phyloP scores from a whole-genome alignment of 2,888 invertebrate species.

The Chesias legatella region DNA sequence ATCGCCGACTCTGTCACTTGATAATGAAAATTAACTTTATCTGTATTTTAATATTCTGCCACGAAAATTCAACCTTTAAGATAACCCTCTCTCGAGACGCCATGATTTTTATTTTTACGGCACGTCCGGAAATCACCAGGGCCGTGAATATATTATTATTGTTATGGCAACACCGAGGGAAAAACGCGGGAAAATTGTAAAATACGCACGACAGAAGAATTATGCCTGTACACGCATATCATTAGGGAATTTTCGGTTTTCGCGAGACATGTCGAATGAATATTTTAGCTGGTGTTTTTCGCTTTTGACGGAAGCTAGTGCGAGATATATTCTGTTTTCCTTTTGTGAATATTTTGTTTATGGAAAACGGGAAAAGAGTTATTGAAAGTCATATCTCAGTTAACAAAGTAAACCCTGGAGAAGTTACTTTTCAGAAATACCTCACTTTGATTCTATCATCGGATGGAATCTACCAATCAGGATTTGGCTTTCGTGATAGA shows the following conservation, averaged over 20 bases:
- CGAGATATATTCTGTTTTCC: constrained; percentile 15
- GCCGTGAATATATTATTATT: constrained; percentile 77
- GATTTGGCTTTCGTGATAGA: no score
- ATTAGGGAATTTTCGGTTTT: constrained; percentile 65
- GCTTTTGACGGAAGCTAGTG: constrained; percentile 20
- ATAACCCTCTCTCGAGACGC: constrained; percentile 55
- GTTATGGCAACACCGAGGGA: constrained; percentile 65
- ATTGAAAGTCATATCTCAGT: no score
- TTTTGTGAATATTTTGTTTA: constrained; percentile 24
- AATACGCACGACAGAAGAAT: constrained; percentile 63
- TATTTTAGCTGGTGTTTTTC: constrained; percentile 51
- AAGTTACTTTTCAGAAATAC: no score
- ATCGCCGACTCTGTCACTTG: constrained; percentile 5
- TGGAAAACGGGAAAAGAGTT: neutral
- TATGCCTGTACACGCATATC: constrained; percentile 54
- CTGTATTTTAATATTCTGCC: constrained; percentile 13
- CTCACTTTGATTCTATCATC: no score
- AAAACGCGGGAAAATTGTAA: constrained; percentile 65
- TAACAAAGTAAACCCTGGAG: no score
- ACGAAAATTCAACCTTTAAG: constrained; percentile 22
- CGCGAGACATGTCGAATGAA: constrained; percentile 47
- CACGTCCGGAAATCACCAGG: constrained; percentile 70
- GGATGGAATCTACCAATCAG: no score
- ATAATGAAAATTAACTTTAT: constrained; percentile 16
- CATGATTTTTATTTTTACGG: constrained; percentile 74